Percentiles rank a stretch among this genome's conserved stretches.
These are phyloP conservation scores for Drosophila leontia DNA, from an alignment of 1,140 invertebrate species.

Conservation along the genomic window DNA sequence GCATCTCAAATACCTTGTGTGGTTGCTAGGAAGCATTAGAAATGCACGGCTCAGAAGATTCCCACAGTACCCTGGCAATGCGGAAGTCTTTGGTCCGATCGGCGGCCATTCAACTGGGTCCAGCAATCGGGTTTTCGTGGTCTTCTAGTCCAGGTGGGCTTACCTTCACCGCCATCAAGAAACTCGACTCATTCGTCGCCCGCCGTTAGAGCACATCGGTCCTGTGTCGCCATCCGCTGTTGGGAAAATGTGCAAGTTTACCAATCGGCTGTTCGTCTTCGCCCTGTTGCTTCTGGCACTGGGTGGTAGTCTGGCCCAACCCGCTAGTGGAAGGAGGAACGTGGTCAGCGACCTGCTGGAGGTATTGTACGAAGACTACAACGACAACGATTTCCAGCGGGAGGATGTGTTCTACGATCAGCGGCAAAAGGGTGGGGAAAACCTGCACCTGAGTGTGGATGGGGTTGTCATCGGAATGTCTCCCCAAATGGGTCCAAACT, in stretches of 20 bases:
- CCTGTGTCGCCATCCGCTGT: conserved; percentile 29
- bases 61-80: conserved; percentile 67
- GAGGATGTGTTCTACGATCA: conserved; percentile 79
- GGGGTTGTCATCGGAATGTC: conserved; percentile 70
- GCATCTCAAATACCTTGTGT: conserved; percentile 5
- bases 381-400: conserved; percentile 58
- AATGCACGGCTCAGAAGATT: conserved; percentile 49
- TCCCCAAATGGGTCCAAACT: conserved; percentile 42
- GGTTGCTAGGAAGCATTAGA: conserved; percentile 57
- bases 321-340: conserved; percentile 38
- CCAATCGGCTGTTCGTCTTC: conserved; percentile 78
- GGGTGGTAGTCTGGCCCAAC: conserved; percentile 15
- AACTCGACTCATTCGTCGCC: conserved; percentile 58
- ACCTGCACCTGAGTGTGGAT: conserved; percentile 69
- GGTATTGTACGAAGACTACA: conserved; percentile 67
- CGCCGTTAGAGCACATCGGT: conserved; percentile 59
- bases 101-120: conserved; percentile 70
- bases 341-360: conserved; percentile 58
- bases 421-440: conserved; percentile 75
- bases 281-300: conserved; percentile 43
- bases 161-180: conserved; percentile 34
- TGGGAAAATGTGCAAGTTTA: conserved; percentile 78
- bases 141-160: conserved; percentile 48
- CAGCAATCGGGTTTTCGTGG: conserved; percentile 67
- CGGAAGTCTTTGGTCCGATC: conserved; percentile 65